Evolutionary conservation across 2,797 vertebrate species (phyloP), one percentile per base, ranked within the genome.

Genomic region (Eutrigla gurnardus): DNA sequence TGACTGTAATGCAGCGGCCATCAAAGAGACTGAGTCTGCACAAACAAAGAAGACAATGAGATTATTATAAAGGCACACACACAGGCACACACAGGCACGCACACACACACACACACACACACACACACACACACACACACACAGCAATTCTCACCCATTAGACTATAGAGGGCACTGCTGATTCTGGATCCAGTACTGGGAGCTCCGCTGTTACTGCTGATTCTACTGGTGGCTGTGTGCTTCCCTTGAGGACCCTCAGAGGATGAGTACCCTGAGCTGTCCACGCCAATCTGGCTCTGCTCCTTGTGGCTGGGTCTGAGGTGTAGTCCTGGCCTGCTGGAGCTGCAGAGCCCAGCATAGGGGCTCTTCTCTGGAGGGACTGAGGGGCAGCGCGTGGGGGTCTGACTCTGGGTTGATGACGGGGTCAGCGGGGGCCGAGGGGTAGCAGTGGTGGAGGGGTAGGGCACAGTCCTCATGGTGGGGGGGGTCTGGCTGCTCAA

Each of bases 181-280:
- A 89, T 65, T 37, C 55, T 75, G 40, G 70, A 82, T 65, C 67
- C 62, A 4, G 15, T 0, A 35, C 25, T 25, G 32, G 66, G 60
- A 54, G 52, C 42, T 4, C 3, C 64, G 7, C 18, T 43, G 47
- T 5, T 59, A 17, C 13, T 43, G 9, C n/a, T 69, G 43, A 15
- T 32, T 43, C 46, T 69, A 3, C 7, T 45, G 66, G 45, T 9
- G 49, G 11, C 42, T 63, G 39, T 6, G n/a, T 79, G 55, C 25
- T 58, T 87, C 70, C 36, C 75, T 70, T 46, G 64, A 0, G 46
- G 43, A 2, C 85, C 92, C 73, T 94, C 93, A 4, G 90, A 92
- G 15, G 92, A 94, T 0, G 93, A 94, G 83, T 94, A 94, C 15
- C 93, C 93, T 0, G 93, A 94, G 82, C 92, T 94, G 83, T 90